phyloP scores from a whole-genome alignment of 2,888 invertebrate genomes.

The Heliconius cydno region DNA sequence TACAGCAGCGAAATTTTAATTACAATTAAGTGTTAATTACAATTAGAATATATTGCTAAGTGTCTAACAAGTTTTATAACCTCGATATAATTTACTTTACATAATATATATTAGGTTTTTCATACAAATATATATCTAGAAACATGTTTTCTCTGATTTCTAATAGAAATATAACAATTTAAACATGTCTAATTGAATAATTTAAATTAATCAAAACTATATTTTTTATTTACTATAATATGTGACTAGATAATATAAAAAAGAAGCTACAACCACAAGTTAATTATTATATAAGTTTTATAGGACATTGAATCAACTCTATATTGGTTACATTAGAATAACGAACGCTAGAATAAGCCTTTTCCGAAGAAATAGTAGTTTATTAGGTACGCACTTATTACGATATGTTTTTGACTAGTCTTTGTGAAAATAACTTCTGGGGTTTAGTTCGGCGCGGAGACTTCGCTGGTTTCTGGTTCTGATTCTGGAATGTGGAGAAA shows the following conservation, averaged over 20 bases:
- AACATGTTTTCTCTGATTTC: background rate
- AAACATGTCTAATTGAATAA: background rate
- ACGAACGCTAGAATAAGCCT: conserved; percentile 62
- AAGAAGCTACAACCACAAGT: background rate
- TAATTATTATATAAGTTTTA: background rate
- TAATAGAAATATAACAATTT: background rate
- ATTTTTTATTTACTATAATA: background rate
- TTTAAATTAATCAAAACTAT: background rate
- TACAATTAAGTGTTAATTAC: conserved; percentile 13
- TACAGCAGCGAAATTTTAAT: conserved; percentile 4
- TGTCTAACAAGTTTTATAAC: conserved; percentile 24
- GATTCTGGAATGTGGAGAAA: conserved; percentile 54
- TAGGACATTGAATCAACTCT: conserved; percentile 3
- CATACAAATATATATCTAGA: background rate
- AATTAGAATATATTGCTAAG: conserved; percentile 17
- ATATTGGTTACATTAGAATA: background rate
- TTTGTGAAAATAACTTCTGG: conserved; percentile 43
- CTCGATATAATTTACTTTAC: conserved; percentile 18
- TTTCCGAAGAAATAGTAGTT: conserved; percentile 53
- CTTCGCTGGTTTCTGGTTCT: conserved; percentile 64
- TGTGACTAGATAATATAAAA: background rate
- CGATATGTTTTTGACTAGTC: conserved; percentile 67
- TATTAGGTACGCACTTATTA: conserved; percentile 50
- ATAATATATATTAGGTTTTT: background rate
- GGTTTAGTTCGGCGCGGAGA: conserved; percentile 60